Percentiles rank a stretch among this genome's conserved stretches.
These are phyloP conservation scores for Podilymbus podiceps DNA, from an alignment of 2,113 vertebrate genomes.

Conservation along the genomic window DNA sequence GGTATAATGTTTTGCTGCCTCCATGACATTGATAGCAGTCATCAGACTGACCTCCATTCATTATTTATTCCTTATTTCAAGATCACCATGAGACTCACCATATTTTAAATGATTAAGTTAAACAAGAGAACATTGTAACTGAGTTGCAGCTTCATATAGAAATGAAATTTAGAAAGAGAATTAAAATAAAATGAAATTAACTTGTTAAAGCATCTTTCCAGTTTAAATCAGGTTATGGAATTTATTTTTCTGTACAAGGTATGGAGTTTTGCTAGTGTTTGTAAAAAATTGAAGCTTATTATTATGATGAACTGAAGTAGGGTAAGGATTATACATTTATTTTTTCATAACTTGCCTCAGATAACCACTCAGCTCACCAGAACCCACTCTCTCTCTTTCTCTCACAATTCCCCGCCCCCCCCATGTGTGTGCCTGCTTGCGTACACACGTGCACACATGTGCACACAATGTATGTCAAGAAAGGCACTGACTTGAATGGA, in stretches of 20 bases:
- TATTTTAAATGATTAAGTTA: background rate
- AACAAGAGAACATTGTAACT: background rate
- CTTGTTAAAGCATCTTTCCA: background rate
- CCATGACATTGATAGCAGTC: background rate
- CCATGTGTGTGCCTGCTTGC: background rate
- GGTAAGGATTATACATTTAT: background rate
- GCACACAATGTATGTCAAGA: background rate
- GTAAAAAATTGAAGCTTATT: background rate
- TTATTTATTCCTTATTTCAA: background rate
- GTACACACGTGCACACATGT: too few species aligned
- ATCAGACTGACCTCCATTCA: background rate
- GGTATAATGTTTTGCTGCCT: background rate
- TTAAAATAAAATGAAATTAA: background rate
- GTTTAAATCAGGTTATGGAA: background rate
- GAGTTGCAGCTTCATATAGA: background rate
- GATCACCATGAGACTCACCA: fast-evolving
- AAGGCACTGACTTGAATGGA: background rate
- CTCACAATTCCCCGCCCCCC: background rate
- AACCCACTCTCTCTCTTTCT: background rate
- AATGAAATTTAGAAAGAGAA: background rate
- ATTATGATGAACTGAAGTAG: background rate
- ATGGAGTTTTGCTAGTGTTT: background rate
- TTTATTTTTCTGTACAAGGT: background rate
- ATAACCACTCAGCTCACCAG: background rate
- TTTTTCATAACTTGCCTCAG: background rate